Conservation (phyloP, 2,797 vertebrate genomes). For the Hypotaenidia okinawae region DNA sequence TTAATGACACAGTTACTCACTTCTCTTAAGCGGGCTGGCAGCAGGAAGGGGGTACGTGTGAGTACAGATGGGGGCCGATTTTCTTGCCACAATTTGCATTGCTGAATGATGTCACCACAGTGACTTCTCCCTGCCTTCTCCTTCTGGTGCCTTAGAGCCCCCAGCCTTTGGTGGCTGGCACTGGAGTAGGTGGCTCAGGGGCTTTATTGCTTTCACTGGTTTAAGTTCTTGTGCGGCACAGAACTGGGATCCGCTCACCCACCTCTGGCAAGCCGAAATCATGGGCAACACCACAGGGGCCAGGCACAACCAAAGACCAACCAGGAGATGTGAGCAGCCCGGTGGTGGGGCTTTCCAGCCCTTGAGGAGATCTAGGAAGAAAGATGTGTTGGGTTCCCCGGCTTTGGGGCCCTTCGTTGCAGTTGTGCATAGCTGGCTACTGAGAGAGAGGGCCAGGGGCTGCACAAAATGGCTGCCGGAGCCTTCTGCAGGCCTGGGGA, state of each 20-base stretch:
- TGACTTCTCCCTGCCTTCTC: neutral
- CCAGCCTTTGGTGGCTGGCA: neutral
- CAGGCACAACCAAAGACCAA: neutral
- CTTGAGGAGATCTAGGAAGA: neutral
- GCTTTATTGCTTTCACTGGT: neutral
- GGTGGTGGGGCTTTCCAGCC: neutral
- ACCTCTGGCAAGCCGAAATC: neutral
- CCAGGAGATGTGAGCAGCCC: neutral
- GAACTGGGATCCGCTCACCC: neutral
- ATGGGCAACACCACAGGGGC: neutral
- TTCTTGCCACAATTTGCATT: neutral
- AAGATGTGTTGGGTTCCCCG: neutral
- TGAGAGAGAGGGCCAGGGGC: too few species aligned
- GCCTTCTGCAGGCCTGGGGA: too few species aligned
- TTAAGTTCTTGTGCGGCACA: neutral
- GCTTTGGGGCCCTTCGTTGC: fast-evolving
- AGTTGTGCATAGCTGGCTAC: too few species aligned
- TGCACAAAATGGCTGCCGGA: too few species aligned
- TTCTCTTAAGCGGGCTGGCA: neutral
- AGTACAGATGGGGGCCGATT: neutral
- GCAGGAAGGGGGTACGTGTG: neutral
- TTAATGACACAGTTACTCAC: constrained; percentile 26
- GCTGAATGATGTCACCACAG: neutral
- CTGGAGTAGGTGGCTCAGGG: neutral
- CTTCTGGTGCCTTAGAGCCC: neutral